A percentile compares a stretch with the other conserved stretches of the same genome.
Conservation (phyloP, 53 echinoderm and acorn worm genomes). For the Holothuria scabra region DNA sequence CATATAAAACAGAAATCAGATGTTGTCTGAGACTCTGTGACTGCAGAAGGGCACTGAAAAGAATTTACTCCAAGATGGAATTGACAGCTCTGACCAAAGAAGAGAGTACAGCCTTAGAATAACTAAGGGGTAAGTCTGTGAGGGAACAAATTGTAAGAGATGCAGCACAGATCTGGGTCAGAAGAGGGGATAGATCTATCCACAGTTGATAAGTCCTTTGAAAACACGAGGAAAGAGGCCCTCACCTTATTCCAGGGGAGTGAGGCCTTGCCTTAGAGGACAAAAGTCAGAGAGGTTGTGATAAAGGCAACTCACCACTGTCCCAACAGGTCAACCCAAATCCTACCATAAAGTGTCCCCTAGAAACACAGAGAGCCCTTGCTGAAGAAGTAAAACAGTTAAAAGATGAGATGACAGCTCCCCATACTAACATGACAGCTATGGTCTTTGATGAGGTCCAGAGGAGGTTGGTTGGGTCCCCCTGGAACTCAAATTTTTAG, state of each 20-base stretch:
- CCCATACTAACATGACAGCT: neutral
- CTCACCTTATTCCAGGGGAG: constrained; percentile 34
- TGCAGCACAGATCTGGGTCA: constrained; percentile 29
- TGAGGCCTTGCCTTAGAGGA: constrained; percentile 25
- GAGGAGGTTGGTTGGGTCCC: neutral
- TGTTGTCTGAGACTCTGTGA: constrained; percentile 15
- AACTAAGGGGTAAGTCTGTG: constrained; percentile 27
- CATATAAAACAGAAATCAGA: no score
- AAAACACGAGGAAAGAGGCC: no score
- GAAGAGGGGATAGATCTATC: constrained; percentile 47
- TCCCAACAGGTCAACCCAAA: no score
- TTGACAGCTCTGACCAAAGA: constrained; percentile 34
- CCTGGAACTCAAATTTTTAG: no score
- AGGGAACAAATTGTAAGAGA: constrained; percentile 2
- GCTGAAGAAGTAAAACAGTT: neutral
- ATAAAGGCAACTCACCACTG: no score
- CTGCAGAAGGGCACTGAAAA: constrained; percentile 37
- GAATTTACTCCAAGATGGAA: constrained; percentile 42
- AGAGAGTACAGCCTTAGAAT: constrained; percentile 15
- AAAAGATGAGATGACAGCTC: neutral
- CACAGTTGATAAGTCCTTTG: no score
- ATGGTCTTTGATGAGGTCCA: neutral
- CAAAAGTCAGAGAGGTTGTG: no score
- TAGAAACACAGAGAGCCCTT: neutral
- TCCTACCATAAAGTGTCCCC: no score